Evolutionary conservation across 2,113 vertebrate species (phyloP), one percentile per base, ranked within the genome.

Genomic region (Megaptera novaeangliae): DNA sequence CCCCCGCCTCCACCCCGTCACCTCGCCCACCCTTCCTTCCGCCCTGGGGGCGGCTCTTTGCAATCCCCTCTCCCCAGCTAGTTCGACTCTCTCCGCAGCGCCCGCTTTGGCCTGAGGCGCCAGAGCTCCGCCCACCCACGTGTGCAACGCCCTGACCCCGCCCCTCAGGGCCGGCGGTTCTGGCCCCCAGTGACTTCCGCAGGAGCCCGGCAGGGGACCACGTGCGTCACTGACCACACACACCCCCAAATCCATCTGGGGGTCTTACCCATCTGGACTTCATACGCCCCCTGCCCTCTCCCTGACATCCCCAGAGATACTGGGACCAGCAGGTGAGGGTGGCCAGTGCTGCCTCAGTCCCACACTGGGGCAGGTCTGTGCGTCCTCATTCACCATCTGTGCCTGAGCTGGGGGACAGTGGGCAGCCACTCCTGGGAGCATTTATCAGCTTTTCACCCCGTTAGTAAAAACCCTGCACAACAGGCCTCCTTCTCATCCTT

Each of bases 31-130:
- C 29, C 14, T 46, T 18, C 23, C 44, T n/a, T 85, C 39, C 2
- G 3, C 36, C 69, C 27, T 49, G 18, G 27, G 69, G n/a, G 36
- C 6, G 0, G 71, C 39, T 46, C 27, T 5, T 9, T 0, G 18
- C 0, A 2, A 81, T 86, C 64, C 41, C 66, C 39, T n/a, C 55
- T 57, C 63, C 72, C 23, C 0, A n/a, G 81, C 74, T 12, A 36
- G 6, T n/a, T 2, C 0, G 29, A 12, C 8, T 77, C 41, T 63
- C 29, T 41, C 20, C 7, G 4, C 5, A 14, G 21, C 0, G 3
- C 14, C 25, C 0, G 1, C 27, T 55, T 46, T 8, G 10, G 80
- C 46, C 44, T 25, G 36, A 34, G 39, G 91, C 52, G 21, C 69
- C 23, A 44, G 59, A 85, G 77, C 86, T 46, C 89, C 8, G 31